phyloP scores from a whole-genome alignment of 1,140 invertebrate species.

The Diprion similis region DNA sequence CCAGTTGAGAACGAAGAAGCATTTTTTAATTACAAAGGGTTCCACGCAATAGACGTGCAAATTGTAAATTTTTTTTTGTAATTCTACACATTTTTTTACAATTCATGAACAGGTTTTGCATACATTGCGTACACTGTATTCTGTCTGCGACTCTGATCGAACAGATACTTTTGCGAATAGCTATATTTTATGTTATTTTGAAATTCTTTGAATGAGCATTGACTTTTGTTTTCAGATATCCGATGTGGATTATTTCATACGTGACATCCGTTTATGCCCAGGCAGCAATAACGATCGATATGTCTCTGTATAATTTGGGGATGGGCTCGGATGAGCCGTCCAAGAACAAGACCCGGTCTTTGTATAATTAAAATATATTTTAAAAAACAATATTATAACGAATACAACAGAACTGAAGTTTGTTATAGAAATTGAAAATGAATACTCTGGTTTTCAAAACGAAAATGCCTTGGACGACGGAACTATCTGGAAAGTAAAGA shows the following conservation, averaged over 20 bases:
- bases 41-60: background rate
- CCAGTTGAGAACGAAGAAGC: background rate
- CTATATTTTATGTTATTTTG: background rate
- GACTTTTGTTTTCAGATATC: background rate
- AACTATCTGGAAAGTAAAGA: too few relatives aligned
- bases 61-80: background rate
- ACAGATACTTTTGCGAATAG: background rate
- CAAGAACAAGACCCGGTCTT: too few relatives aligned
- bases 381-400: too few relatives aligned
- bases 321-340: too few relatives aligned
- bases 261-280: background rate
- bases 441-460: too few relatives aligned
- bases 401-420: too few relatives aligned
- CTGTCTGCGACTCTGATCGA: background rate
- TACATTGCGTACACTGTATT: background rate
- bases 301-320: too few relatives aligned
- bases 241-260: background rate
- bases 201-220: background rate
- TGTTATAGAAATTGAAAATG: too few relatives aligned
- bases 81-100: background rate
- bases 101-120: background rate
- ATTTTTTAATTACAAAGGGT: background rate
- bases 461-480: too few relatives aligned
- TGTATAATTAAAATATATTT: too few relatives aligned
- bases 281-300: background rate